Conservation (phyloP, 2,113 vertebrate genomes). For the Chionis minor region DNA sequence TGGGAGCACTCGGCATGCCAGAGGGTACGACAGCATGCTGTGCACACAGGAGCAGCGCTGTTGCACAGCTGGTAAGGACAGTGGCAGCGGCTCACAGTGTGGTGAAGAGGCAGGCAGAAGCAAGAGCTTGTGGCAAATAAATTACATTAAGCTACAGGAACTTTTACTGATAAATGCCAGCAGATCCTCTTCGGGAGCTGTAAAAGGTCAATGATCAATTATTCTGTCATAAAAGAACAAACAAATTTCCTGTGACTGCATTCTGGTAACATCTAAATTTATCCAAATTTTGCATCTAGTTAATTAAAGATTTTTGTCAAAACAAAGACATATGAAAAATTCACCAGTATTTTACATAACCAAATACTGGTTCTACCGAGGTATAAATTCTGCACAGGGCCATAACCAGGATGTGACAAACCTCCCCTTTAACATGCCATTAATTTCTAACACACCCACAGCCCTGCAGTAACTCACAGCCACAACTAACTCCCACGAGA, state of each 20-base stretch:
- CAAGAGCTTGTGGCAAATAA: background rate
- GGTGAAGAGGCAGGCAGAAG: background rate
- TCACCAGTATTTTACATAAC: background rate
- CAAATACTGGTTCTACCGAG: background rate
- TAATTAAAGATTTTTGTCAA: background rate
- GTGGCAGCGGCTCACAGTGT: background rate
- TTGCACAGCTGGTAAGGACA: background rate
- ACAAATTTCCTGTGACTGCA: background rate
- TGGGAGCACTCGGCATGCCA: background rate
- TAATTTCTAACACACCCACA: background rate
- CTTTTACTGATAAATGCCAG: background rate
- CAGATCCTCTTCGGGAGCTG: background rate
- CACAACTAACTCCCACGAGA: background rate
- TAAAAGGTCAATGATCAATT: background rate
- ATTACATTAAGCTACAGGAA: background rate
- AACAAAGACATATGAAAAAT: background rate
- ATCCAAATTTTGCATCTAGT: background rate
- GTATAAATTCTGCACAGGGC: background rate
- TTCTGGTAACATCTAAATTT: background rate
- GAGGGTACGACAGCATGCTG: background rate
- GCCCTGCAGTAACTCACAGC: background rate
- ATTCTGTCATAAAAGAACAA: background rate
- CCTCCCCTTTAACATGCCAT: background rate
- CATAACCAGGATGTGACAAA: background rate
- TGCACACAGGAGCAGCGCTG: background rate